These are phyloP conservation scores for Stenoptilia bipunctidactyla DNA, from an alignment of 2,888 invertebrate genomes.

Conservation along the genomic window DNA sequence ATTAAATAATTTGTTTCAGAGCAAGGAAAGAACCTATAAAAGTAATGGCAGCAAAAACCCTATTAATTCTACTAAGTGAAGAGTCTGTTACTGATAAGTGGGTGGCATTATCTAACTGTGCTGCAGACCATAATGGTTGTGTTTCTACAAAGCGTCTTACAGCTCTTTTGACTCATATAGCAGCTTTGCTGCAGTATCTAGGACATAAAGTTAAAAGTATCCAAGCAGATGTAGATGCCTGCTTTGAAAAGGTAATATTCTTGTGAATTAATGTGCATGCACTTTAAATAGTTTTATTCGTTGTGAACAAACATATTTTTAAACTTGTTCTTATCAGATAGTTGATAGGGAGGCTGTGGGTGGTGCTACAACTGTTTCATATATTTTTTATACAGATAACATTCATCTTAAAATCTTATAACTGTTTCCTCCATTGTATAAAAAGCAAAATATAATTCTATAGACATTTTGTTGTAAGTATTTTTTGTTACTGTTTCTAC, in stretches of 20 bases:
- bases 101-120: slow-evolving; percentile 77
- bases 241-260: slow-evolving; percentile 77
- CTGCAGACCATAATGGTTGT: slow-evolving; percentile 82
- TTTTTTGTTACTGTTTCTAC: too few relatives aligned
- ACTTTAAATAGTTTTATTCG: too few relatives aligned
- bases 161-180: slow-evolving; percentile 73
- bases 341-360: too few relatives aligned
- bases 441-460: too few relatives aligned
- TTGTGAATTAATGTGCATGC: too few relatives aligned
- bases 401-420: too few relatives aligned
- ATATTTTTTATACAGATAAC: too few relatives aligned
- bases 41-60: slow-evolving; percentile 77
- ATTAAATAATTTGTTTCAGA: slow-evolving; percentile 42
- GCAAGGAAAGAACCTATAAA: slow-evolving; percentile 73
- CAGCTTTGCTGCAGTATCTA: slow-evolving; percentile 71
- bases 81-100: slow-evolving; percentile 74
- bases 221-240: slow-evolving; percentile 77
- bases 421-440: too few relatives aligned
- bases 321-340: too few relatives aligned
- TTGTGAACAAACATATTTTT: too few relatives aligned
- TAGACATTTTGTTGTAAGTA: too few relatives aligned
- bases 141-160: slow-evolving; percentile 75
- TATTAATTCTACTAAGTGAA: slow-evolving; percentile 76
- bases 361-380: too few relatives aligned
- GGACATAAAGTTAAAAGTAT: slow-evolving; percentile 74